These are phyloP conservation scores for Hozukius guyotensis DNA, from an alignment of 2,797 vertebrate species.

Conservation along the genomic window DNA sequence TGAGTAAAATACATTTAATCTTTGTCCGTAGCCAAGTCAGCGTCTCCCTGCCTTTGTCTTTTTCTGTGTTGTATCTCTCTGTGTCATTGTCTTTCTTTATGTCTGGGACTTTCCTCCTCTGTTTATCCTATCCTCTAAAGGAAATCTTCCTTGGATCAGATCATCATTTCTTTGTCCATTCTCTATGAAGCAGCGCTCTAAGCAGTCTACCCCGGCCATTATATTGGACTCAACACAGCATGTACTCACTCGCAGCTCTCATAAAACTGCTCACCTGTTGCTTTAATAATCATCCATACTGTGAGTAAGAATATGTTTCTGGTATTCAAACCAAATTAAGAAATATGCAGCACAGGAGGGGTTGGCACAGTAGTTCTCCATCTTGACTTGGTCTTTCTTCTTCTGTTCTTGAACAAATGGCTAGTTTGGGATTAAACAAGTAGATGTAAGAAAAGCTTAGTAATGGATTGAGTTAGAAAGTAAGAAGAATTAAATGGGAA, in stretches of 20 bases:
- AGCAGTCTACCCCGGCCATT: slow-evolving; percentile 50
- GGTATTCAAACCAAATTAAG: not conserved
- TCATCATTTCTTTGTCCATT: slow-evolving; percentile 13
- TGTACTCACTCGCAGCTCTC: not conserved
- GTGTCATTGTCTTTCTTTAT: not conserved
- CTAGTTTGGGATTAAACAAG: not conserved
- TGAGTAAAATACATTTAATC: not conserved
- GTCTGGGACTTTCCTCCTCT: not conserved
- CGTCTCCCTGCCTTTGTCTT: not conserved
- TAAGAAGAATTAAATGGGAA: not conserved
- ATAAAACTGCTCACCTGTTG: not conserved
- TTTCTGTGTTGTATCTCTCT: not conserved
- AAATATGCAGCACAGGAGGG: not conserved
- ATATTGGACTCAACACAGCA: slow-evolving; percentile 18
- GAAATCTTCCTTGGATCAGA: slow-evolving; percentile 8
- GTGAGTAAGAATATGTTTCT: not conserved
- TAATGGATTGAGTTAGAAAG: not conserved
- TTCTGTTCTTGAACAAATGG: not conserved
- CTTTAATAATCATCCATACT: not conserved
- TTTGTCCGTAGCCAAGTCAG: not conserved
- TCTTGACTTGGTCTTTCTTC: not conserved
- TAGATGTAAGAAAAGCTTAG: not conserved
- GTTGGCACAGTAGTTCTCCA: not conserved
- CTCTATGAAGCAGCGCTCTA: slow-evolving; percentile 35
- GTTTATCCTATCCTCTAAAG: slow-evolving; percentile 9